Evolutionary conservation across 2,113 vertebrate species (phyloP).

Genomic region (Oryzias javanicus): DNA sequence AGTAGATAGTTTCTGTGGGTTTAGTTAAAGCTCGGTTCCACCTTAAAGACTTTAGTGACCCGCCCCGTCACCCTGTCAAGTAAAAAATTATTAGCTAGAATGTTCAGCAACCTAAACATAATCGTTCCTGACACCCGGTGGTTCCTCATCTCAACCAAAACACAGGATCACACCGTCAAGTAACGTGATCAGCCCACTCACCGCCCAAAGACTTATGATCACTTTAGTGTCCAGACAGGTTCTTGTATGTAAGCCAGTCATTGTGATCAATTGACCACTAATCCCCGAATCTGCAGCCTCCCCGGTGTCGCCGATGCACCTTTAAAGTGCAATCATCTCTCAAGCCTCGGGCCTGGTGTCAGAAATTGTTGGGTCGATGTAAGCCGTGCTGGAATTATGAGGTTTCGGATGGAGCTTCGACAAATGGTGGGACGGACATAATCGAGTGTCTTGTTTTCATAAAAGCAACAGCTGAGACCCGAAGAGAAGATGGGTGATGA

Average conservation of each 20-base stretch:
- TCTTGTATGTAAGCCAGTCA: conserved; percentile 55
- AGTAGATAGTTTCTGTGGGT: too few species aligned
- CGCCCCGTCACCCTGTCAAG: too few species aligned
- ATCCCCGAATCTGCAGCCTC: conserved; percentile 15
- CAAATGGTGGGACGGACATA: conserved; percentile 45
- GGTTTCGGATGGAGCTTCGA: conserved; percentile 45
- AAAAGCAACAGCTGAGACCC: conserved; percentile 70
- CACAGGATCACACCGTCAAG: conserved; percentile 45
- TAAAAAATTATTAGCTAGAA: too few species aligned
- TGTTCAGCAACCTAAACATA: not conserved
- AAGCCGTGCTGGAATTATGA: conserved; percentile 43
- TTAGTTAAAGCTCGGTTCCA: too few species aligned
- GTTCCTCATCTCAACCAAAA: conserved; percentile 38
- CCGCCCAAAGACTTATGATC: conserved; percentile 63
- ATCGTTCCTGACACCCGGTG: conserved; percentile 43
- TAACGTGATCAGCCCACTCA: conserved; percentile 63
- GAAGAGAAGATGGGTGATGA: not conserved
- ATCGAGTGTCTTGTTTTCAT: conserved; percentile 72
- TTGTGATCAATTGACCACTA: conserved; percentile 61
- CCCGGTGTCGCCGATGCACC: conserved; percentile 17
- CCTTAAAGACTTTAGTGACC: too few species aligned
- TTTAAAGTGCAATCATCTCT: conserved; percentile 53
- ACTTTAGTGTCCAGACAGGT: conserved; percentile 29
- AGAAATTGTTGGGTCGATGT: conserved; percentile 58
- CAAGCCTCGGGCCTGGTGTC: conserved; percentile 41